These are phyloP conservation scores for Barnardius zonarius DNA, from an alignment of 2,113 vertebrate genomes.

Conservation along the genomic window DNA sequence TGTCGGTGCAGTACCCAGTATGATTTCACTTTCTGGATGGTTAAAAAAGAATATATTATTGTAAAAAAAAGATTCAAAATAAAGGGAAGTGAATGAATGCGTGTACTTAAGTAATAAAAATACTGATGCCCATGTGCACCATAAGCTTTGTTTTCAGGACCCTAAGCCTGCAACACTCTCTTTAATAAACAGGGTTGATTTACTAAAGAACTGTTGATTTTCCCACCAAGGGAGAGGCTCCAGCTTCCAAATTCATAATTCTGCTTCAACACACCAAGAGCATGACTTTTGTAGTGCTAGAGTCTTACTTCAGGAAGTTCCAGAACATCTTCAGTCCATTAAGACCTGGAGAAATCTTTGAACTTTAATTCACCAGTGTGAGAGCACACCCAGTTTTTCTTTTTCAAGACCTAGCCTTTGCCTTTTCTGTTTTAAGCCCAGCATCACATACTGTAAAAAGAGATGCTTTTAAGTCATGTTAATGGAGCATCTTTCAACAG, in stretches of 20 bases:
- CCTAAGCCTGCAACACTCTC: background rate
- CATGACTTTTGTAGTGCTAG: fast-evolving
- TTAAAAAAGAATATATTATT: background rate
- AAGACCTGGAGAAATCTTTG: background rate
- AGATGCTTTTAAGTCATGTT: background rate
- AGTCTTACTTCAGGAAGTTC: background rate
- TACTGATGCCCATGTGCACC: too few relatives aligned
- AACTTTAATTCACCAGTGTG: background rate
- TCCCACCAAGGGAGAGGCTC: background rate
- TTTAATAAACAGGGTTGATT: background rate
- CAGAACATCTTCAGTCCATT: background rate
- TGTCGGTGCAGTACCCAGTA: background rate
- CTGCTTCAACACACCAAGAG: background rate
- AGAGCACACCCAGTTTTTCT: background rate
- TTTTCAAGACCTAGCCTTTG: background rate
- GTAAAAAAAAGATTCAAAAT: background rate
- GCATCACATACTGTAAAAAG: background rate
- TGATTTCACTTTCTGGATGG: background rate
- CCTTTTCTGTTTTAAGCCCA: background rate
- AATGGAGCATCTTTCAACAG: background rate
- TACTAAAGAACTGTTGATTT: background rate
- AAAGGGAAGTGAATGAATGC: background rate
- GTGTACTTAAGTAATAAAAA: background rate
- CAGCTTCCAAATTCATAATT: background rate
- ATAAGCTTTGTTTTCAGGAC: background rate